Evolutionary conservation across 2,888 invertebrate species (phyloP).

Genomic region (Patella pellucida): DNA sequence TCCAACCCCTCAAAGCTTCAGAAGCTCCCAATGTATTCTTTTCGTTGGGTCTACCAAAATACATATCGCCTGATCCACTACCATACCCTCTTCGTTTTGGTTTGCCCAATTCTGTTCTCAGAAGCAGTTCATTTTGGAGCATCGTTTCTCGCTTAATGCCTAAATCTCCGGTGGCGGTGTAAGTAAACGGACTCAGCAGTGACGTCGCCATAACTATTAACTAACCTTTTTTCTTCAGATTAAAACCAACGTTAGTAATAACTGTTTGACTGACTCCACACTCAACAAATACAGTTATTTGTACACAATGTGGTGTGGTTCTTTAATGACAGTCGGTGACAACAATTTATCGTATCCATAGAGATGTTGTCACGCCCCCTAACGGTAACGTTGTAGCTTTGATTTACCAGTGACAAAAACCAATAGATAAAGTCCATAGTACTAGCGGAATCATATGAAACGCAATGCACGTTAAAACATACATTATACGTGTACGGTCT

Average conservation of each 20-base stretch:
- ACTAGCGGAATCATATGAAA: too few species aligned
- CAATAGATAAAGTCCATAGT: too few species aligned
- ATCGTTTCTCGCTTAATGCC: constrained; percentile 66
- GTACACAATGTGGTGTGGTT: not conserved
- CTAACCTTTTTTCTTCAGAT: not conserved
- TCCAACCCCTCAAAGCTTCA: constrained; percentile 64
- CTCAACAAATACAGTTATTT: not conserved
- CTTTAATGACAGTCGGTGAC: not conserved
- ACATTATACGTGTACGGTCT: too few species aligned
- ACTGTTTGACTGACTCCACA: not conserved
- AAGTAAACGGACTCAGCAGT: constrained; percentile 44
- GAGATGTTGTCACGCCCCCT: constrained; percentile 4
- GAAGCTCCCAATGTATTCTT: constrained; percentile 56
- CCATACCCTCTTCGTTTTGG: constrained; percentile 60
- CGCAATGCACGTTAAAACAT: too few species aligned
- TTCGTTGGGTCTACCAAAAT: constrained; percentile 61
- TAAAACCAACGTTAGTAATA: too few species aligned
- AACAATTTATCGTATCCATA: not conserved
- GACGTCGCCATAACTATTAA: constrained; percentile 19
- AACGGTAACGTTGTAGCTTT: not conserved
- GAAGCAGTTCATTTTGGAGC: constrained; percentile 66
- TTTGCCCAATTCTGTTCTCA: constrained; percentile 64
- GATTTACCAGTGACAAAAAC: too few species aligned
- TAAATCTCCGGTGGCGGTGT: constrained; percentile 65
- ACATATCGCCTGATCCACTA: constrained; percentile 45